These are phyloP conservation scores for Creontiades dilutus DNA, from an alignment of 2,888 invertebrate species.

Conservation along the genomic window DNA sequence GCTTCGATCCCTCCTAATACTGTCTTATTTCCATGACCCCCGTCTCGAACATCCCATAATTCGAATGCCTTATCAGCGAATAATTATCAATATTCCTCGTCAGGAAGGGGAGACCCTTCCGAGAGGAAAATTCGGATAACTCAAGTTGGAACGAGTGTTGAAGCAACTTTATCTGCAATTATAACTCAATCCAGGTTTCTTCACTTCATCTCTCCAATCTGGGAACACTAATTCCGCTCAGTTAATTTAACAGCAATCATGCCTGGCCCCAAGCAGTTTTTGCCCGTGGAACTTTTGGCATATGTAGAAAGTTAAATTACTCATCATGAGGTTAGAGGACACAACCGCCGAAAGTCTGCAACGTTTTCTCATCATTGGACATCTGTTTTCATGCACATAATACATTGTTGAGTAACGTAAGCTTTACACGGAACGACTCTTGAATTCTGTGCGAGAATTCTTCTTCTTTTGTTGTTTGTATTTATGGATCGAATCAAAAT, in stretches of 20 bases:
- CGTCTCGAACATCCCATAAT: slow-evolving; percentile 67
- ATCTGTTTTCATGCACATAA: too few relatives aligned
- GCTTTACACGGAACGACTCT: too few relatives aligned
- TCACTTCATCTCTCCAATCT: slow-evolving; percentile 71
- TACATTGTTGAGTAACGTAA: too few relatives aligned
- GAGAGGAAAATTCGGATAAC: slow-evolving; percentile 69
- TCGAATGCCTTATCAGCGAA: slow-evolving; percentile 69
- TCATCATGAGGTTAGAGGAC: slow-evolving; percentile 23
- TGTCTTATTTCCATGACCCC: slow-evolving; percentile 67
- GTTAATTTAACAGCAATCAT: slow-evolving; percentile 62
- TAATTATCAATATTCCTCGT: slow-evolving; percentile 71
- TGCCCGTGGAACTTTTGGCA: slow-evolving; percentile 7
- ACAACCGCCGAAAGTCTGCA: neutral
- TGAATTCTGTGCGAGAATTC: too few relatives aligned
- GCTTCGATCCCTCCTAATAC: slow-evolving; percentile 53
- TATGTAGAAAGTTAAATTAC: slow-evolving; percentile 51
- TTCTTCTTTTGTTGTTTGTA: too few relatives aligned
- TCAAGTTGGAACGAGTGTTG: slow-evolving; percentile 70
- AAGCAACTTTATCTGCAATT: slow-evolving; percentile 70
- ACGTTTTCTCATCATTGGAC: neutral
- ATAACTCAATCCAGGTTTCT: slow-evolving; percentile 71
- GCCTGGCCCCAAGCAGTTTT: slow-evolving; percentile 47
- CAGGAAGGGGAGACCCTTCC: slow-evolving; percentile 57
- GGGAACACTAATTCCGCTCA: slow-evolving; percentile 63
- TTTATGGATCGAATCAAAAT: too few relatives aligned